Conservation (phyloP, 2,888 invertebrate species). For the Volucella inflata region DNA sequence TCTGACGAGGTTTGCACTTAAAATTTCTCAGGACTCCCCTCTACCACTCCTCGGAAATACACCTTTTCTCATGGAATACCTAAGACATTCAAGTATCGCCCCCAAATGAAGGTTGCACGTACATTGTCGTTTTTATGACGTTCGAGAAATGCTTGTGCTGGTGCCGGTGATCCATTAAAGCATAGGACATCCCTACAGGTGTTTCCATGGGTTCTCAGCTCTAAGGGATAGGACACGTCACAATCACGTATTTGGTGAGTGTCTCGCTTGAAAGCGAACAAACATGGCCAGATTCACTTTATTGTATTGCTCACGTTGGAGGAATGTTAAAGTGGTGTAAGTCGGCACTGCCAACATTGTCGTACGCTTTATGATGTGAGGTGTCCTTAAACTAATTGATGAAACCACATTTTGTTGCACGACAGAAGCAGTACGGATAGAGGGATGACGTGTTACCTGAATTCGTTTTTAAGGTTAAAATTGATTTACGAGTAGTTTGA, state of each 20-base stretch:
- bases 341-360: constrained; percentile 30
- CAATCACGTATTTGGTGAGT: constrained; percentile 68
- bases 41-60: background rate
- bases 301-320: constrained; percentile 68
- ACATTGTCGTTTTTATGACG: constrained; percentile 70
- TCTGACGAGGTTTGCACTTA: constrained; percentile 59
- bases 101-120: constrained; percentile 60
- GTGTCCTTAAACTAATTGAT: constrained; percentile 60
- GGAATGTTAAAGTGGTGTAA: constrained; percentile 60
- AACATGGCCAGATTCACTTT: constrained; percentile 68
- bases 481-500: too few species aligned
- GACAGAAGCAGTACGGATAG: constrained; percentile 2
- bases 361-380: constrained; percentile 45
- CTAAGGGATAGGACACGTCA: constrained; percentile 51
- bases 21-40: constrained; percentile 12
- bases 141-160: constrained; percentile 60
- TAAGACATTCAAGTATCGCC: too few species aligned
- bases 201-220: background rate
- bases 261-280: constrained; percentile 56
- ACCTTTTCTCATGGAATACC: too few species aligned
- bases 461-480: too few species aligned
- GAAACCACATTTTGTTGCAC: constrained; percentile 33
- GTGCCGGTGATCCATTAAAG: constrained; percentile 66
- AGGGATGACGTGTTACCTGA: background rate
- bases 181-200: constrained; percentile 58